Base-by-base conservation (phyloP, 2,888 invertebrate genomes). In the Sphaerophoria rueppellii region DNA sequence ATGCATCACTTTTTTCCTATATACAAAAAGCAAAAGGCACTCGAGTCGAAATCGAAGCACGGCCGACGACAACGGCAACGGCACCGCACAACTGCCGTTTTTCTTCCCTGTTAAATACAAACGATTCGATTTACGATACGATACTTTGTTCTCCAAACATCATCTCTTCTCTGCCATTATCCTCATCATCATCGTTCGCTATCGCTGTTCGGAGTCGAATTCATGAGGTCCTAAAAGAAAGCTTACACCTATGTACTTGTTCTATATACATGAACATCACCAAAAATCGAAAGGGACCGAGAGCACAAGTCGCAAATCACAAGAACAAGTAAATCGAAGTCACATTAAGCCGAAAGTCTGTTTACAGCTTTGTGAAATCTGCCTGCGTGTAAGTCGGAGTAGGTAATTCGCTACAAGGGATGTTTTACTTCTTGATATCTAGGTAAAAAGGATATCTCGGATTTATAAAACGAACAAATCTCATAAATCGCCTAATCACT, bases 191-290 rank as follows among this genome's bases (percentile, higher is more conserved):
- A 24, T 24, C 24, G 24, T 24, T 24, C 24, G 24, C 24, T n/a
- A n/a, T 24, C 24, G 24, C 24, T 24, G 24, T 1, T 24, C 24
- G 37, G 24, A 60, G 58, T 32, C 6, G 40, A 12, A 16, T 5
- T 73, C 40, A 24, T 24, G 82, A 65, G 58, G 78, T 82, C 74
- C 78, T 65, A 79, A 70, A 73, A 24, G 24, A 24, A 65, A 65
- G 65, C 65, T 63, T 50, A 24, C 24, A 24, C 24, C 24, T 24
- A 24, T 24, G 24, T 24, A 24, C 24, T 24, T 24, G 24, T 1
- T 1, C 16, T 11, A 50, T 35, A 14, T 5, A 54, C 11, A 43
- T 9, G 3, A 58, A 24, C 16, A 58, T 9, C 5, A 9, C 32
- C 14, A 37, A 37, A 24, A 60, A 60, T 43, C 6, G 12, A 6